Conservation (phyloP, 2,797 vertebrate species). For the Aulostomus chinensis region DNA sequence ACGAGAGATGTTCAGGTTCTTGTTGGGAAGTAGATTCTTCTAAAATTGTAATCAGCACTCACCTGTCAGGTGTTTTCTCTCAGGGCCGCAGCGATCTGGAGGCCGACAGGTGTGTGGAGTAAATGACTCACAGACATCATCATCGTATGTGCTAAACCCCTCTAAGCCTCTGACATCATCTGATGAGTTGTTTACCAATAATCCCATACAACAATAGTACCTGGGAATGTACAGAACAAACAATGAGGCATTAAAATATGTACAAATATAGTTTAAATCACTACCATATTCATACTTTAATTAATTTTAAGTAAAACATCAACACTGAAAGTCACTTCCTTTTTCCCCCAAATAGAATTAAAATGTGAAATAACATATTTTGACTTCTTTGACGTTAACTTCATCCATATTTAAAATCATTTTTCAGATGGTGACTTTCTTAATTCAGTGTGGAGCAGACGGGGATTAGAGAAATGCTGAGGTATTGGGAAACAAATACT, state of each 20-base stretch:
- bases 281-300: too few species aligned
- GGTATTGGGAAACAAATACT: slow-evolving; percentile 44
- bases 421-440: slow-evolving; percentile 6
- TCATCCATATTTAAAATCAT: background rate
- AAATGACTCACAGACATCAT: slow-evolving; percentile 25
- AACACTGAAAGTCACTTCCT: too few species aligned
- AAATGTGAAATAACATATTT: too few species aligned
- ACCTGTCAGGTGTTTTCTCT: slow-evolving; percentile 24
- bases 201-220: slow-evolving; percentile 7
- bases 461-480: slow-evolving; percentile 67
- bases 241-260: background rate
- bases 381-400: too few species aligned
- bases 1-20: background rate
- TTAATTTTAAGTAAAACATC: too few species aligned
- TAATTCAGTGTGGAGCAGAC: slow-evolving; percentile 1
- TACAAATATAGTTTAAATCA: background rate
- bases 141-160: slow-evolving; percentile 49
- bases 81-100: background rate
- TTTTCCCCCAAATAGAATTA: too few species aligned
- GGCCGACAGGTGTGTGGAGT: slow-evolving; percentile 16
- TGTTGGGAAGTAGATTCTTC: background rate
- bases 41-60: slow-evolving; percentile 3
- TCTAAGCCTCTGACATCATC: slow-evolving; percentile 71
- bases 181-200: slow-evolving; percentile 50
- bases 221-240: background rate